Evolutionary conservation across 2,113 vertebrate species (phyloP).

Genomic region (Mormyrus iriodes): DNA sequence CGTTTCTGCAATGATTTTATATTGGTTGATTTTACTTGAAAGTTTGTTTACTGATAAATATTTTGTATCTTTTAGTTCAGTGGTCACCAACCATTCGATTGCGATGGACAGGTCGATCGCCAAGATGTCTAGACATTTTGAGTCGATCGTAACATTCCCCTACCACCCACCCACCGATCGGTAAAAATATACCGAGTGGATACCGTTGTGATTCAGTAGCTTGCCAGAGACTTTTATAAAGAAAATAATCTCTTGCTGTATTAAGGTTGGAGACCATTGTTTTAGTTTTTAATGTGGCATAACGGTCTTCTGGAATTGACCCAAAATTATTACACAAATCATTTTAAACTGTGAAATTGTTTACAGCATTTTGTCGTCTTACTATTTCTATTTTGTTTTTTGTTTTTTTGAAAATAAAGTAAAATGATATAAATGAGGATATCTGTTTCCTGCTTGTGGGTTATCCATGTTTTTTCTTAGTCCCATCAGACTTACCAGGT

Average conservation of each 20-base stretch:
- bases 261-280: neutral
- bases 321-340: conserved; percentile 12
- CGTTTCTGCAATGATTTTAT: conserved; percentile 15
- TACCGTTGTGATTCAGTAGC: neutral
- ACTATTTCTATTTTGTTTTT: conserved; percentile 10
- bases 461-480: neutral
- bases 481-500: neutral
- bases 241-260: neutral
- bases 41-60: neutral
- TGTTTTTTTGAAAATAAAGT: conserved; percentile 15
- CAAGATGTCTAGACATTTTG: neutral
- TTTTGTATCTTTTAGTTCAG: neutral
- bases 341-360: conserved; percentile 21
- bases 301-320: neutral
- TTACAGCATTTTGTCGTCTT: conserved; percentile 21
- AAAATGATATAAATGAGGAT: neutral
- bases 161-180: neutral
- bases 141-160: neutral
- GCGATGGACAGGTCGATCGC: neutral
- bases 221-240: neutral
- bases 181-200: neutral
- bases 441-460: neutral
- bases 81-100: neutral
- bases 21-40: neutral
- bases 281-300: conserved; percentile 4